These are phyloP conservation scores for Scleropages formosus DNA, from an alignment of 2,797 vertebrate genomes.

Conservation along the genomic window DNA sequence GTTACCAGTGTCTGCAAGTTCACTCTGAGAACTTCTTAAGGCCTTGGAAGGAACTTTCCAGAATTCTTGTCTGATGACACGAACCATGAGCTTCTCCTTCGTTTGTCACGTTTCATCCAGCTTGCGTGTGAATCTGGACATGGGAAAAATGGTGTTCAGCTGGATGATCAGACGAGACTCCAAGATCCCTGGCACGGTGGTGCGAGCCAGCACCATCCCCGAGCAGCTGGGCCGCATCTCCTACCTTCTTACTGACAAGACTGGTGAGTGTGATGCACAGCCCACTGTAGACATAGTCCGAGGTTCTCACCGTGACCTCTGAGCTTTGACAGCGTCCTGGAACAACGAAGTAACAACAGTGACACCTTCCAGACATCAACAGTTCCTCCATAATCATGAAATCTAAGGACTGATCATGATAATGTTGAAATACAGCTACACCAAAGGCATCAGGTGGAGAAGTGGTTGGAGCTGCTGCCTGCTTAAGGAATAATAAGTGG, in stretches of 20 bases:
- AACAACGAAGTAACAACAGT: no score
- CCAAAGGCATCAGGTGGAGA: no score
- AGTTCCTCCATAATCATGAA: no score
- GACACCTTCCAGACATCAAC: no score
- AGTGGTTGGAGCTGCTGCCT: no score
- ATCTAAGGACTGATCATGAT: no score
- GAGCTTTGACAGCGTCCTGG: no score
- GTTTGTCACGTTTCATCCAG: conserved; percentile 56
- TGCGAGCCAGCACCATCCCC: conserved; percentile 94
- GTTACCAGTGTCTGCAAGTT: neutral
- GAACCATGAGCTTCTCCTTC: no score
- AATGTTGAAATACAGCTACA: no score
- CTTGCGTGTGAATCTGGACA: conserved; percentile 94
- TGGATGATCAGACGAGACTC: conserved; percentile 97
- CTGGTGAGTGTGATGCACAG: conserved; percentile 67
- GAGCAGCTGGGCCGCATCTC: conserved; percentile 96
- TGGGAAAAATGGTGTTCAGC: conserved; percentile 99
- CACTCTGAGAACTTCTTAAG: neutral
- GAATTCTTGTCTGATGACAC: no score
- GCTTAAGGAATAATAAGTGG: no score
- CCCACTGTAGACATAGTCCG: neutral
- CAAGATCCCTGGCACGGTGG: conserved; percentile 93
- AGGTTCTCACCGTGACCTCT: neutral
- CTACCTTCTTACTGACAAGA: conserved; percentile 96
- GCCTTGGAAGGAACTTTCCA: no score